Conservation (phyloP, 1,140 invertebrate species). For the Delia radicum region DNA sequence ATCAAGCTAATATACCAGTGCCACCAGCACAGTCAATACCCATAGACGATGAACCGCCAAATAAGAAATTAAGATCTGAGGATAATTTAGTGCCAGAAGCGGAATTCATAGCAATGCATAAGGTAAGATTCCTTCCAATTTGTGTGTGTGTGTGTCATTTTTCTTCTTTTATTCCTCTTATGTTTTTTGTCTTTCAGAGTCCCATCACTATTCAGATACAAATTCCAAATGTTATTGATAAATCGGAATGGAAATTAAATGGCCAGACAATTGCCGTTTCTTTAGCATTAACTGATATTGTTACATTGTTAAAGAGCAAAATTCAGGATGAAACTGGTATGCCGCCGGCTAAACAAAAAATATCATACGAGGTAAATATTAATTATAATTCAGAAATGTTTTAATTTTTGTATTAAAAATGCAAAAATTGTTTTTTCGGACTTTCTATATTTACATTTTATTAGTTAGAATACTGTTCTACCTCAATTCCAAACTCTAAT, state of each 20-base stretch:
- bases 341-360: constrained; percentile 97
- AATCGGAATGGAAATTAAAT: constrained; percentile 94
- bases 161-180: constrained; percentile 14
- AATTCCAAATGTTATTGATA: constrained; percentile 82
- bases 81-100: constrained; percentile 89
- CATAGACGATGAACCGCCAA: constrained; percentile 79
- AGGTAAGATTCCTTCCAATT: constrained; percentile 43
- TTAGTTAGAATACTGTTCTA: no score
- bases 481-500: no score
- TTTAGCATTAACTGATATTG: constrained; percentile 76
- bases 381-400: no score
- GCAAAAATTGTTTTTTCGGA: no score
- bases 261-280: constrained; percentile 84
- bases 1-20: constrained; percentile 38
- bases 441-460: no score
- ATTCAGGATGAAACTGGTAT: constrained; percentile 88
- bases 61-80: constrained; percentile 89
- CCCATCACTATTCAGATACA: constrained; percentile 77
- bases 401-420: no score
- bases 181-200: constrained; percentile 56
- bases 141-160: neutral
- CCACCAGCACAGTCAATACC: constrained; percentile 58
- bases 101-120: constrained; percentile 55
- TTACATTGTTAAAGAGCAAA: constrained; percentile 84
- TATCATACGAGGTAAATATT: constrained; percentile 48